These are phyloP conservation scores for Pachliopta kotzebuea DNA, from an alignment of 2,888 invertebrate species.

Conservation along the genomic window DNA sequence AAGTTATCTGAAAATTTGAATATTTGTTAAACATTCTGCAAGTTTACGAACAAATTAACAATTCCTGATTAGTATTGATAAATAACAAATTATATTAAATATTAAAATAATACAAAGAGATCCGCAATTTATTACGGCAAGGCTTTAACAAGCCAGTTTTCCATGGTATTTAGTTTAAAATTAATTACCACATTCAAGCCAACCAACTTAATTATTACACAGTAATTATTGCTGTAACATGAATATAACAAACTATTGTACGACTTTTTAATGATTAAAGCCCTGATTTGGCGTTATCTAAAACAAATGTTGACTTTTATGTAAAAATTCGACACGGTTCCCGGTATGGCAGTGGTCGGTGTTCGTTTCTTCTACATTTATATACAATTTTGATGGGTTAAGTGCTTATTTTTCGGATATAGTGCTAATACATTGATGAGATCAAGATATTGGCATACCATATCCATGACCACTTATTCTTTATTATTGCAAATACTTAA, in stretches of 20 bases:
- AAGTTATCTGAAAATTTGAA: too few species aligned
- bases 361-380: background rate
- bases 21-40: too few species aligned
- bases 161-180: background rate
- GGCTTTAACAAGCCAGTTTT: too few species aligned
- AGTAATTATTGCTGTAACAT: background rate
- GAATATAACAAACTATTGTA: conserved; percentile 17
- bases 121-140: too few species aligned
- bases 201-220: background rate
- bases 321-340: conserved; percentile 39
- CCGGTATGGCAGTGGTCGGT: conserved; percentile 32
- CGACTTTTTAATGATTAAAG: conserved; percentile 32
- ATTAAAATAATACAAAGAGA: too few species aligned
- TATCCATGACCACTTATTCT: background rate
- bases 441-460: background rate
- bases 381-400: background rate
- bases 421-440: background rate
- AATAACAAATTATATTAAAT: too few species aligned
- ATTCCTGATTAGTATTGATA: too few species aligned
- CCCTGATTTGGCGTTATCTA: conserved; percentile 49
- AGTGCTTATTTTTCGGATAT: background rate
- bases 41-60: too few species aligned
- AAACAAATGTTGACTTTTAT: conserved; percentile 53
- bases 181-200: background rate
- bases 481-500: background rate